Evolutionary conservation across 2,888 invertebrate genomes (phyloP), one percentile per base, ranked within the genome.

Genomic region (Netelia virgata): DNA sequence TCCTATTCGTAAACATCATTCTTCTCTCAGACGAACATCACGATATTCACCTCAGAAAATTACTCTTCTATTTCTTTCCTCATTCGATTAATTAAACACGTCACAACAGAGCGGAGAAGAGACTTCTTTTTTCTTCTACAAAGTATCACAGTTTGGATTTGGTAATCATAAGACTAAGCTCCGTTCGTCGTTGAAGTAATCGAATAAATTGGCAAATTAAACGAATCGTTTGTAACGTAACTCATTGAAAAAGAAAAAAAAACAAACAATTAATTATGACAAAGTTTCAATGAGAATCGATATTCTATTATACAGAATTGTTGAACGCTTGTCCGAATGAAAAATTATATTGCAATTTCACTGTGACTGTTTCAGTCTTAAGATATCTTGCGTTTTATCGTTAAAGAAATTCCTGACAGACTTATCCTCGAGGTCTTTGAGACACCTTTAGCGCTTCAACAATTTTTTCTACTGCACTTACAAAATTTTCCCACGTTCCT

Each of bases 71-170:
- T 41, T 53, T 16, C 55, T 55, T 57, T 41, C 28, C 18, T 57
- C 81, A 18, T 78, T 59, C 78, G 57, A 82, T 84, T 53, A 61
- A 75, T 82, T 36, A 75, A 75, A 82, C 53, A 75, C 74, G 78
- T 78, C 74, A 75, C 64, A 66, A 75, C 70, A 66, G 64, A 78
- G 81, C 75, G 70, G 70, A 78, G 74, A 70, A 70, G 47, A 47
- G 47, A 47, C 14, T 14, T 43, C 36, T 77, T 61, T 61, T 23
- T 55, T 68, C 53, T 72, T 82, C 14, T 82, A 84, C 59, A 75
- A 84, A 84, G 84, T 84, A 84, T 84, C 84, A 84, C 84, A 84
- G 84, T 82, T 85, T 76, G 77, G 79, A 79, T 77, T 84, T 76
- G 82, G 64, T 84, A 84, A 81, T 81, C 64, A 82, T 84, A 75